Conservation (phyloP, 2,113 vertebrate genomes). For the Fregata magnificens region DNA sequence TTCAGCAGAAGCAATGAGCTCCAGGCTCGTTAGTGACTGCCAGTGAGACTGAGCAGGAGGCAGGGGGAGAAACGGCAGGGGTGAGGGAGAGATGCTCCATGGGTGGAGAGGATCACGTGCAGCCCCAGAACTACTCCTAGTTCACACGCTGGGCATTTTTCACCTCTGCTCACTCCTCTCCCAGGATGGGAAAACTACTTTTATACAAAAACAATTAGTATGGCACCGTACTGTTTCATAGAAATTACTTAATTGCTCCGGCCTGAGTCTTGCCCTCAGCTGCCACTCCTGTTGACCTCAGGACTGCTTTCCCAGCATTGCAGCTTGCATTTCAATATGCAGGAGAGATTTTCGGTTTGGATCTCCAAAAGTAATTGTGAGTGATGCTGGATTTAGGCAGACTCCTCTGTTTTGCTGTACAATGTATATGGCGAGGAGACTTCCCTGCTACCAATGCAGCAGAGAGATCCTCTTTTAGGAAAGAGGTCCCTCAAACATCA, state of each 20-base stretch:
- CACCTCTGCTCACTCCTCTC: background rate
- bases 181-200: background rate
- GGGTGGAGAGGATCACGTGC: background rate
- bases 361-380: background rate
- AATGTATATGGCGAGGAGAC: background rate
- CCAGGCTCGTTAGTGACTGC: rapidly evolving
- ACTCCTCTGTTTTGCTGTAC: background rate
- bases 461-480: background rate
- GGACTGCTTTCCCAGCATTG: background rate
- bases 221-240: background rate
- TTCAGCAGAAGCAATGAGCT: background rate
- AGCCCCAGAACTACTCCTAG: background rate
- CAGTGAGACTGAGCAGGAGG: background rate
- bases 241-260: background rate
- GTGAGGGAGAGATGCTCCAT: background rate
- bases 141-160: background rate
- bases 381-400: background rate
- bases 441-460: background rate
- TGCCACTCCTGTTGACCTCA: background rate
- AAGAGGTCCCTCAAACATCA: background rate
- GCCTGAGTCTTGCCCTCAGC: background rate
- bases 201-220: background rate
- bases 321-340: background rate
- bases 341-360: background rate
- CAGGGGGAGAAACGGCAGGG: background rate